phyloP scores from a whole-genome alignment of 2,888 invertebrate species.

The Folsomia manolachei region DNA sequence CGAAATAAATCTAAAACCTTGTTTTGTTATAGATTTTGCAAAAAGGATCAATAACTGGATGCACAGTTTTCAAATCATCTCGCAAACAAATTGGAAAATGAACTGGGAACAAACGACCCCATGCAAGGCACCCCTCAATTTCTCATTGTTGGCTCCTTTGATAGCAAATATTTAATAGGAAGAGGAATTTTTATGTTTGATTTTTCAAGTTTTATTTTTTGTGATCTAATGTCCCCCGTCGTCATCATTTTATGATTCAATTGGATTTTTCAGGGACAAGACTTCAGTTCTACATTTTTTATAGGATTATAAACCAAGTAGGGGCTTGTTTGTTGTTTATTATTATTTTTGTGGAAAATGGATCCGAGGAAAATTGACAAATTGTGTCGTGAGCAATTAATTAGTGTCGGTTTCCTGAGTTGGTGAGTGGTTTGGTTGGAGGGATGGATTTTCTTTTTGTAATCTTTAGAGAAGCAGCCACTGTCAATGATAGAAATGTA shows the following conservation, averaged over 20 bases:
- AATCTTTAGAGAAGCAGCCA: too few relatives aligned
- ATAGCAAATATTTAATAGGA: not conserved
- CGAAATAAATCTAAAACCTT: too few relatives aligned
- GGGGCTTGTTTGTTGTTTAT: not conserved
- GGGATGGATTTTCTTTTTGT: too few relatives aligned
- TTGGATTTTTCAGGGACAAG: too few relatives aligned
- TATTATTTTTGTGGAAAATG: not conserved
- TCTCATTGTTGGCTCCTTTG: not conserved
- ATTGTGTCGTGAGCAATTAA: not conserved
- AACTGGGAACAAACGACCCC: not conserved
- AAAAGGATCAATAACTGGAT: not conserved
- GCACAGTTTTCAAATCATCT: not conserved
- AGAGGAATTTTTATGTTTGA: not conserved
- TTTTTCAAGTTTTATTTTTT: too few relatives aligned
- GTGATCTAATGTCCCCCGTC: not conserved
- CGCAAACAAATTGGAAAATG: not conserved
- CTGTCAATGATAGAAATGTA: too few relatives aligned
- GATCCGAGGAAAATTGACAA: not conserved
- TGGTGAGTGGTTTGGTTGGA: not conserved
- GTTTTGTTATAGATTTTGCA: not conserved
- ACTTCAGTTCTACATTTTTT: not conserved
- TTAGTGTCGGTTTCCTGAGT: not conserved
- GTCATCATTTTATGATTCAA: too few relatives aligned
- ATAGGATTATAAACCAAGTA: not conserved
- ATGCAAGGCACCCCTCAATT: not conserved